Evolutionary conservation across 2,888 invertebrate species (phyloP), one percentile per base, ranked within the genome.

Genomic region (Ophraella communa): DNA sequence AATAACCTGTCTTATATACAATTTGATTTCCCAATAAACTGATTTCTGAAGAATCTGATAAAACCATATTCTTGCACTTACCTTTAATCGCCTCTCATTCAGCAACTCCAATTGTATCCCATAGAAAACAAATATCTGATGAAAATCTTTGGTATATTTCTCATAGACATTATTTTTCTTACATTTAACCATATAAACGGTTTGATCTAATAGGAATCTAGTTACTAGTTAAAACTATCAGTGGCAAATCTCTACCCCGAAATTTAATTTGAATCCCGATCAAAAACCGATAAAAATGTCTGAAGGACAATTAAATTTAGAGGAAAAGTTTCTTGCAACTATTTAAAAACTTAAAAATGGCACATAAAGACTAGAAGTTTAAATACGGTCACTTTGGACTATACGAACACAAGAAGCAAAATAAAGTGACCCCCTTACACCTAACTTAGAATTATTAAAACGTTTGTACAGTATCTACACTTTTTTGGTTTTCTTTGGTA

Each of bases 341-440:
- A n/a, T 45, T 45, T 8, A 5, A 11, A 3, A 21, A 45, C 7
- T 18, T 35, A 47, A 47, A 62, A 57, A 57, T 57, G 63, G 57
- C 63, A 63, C 57, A 63, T 52, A 57, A 56, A 33, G 57, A 63
- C 63, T 63, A 63, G 63, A 56, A 33, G 51, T 44, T n/a, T 23
- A 61, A 42, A 51, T 57, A 53, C 14, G 52, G 52, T 20, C 51
- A 27, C 20, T 14, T 10, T 10, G 30, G 30, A 30, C 30, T 11
- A 30, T n/a, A 47, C 14, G 20, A n/a, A 56, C 49, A 33, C 21
- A 35, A 39, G 49, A 47, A 14, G 17, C 14, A 56, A 24, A 56
- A n/a, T 11, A 27, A 20, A 47, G 11, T 27, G 18, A 44, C 54
- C 23, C n/a, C 30, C 17, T 42, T 23, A 8, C 4, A 17, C 20